A percentile compares a stretch with the other conserved stretches of the same genome.
phyloP scores from a whole-genome alignment of 2,113 vertebrate genomes.

The Morone chrysops region DNA sequence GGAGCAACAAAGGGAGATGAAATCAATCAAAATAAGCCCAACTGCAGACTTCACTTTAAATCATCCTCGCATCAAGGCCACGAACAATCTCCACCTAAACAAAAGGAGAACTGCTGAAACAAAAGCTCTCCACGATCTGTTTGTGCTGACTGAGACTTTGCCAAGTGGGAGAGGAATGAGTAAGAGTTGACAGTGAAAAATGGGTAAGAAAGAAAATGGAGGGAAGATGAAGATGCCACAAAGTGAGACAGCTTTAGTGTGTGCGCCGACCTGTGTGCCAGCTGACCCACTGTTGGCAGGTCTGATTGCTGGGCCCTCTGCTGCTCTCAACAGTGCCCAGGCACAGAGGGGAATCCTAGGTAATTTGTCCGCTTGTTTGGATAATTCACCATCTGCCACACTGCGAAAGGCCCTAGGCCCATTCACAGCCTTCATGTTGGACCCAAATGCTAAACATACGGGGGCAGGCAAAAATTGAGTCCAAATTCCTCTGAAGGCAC shows the following conservation, averaged over 20 bases:
- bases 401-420: slow-evolving; percentile 54
- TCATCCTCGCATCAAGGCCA: slow-evolving; percentile 27
- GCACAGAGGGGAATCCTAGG: slow-evolving; percentile 73
- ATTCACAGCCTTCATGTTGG: slow-evolving; percentile 53
- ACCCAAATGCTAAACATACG: slow-evolving; percentile 70
- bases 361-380: slow-evolving; percentile 83
- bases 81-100: slow-evolving; percentile 6
- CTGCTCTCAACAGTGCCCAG: slow-evolving; percentile 63
- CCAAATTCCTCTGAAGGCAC: slow-evolving; percentile 51
- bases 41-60: slow-evolving; percentile 39
- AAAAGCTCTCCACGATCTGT: slow-evolving; percentile 16
- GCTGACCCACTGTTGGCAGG: slow-evolving; percentile 73
- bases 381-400: slow-evolving; percentile 83
- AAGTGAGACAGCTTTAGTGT: slow-evolving; percentile 47
- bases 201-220: not conserved
- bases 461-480: slow-evolving; percentile 39
- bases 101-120: slow-evolving; percentile 28
- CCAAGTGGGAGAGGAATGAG: slow-evolving; percentile 50
- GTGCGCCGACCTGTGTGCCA: slow-evolving; percentile 52
- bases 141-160: slow-evolving; percentile 33
- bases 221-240: slow-evolving; percentile 51
- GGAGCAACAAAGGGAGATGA: slow-evolving; percentile 33
- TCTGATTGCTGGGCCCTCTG: slow-evolving; percentile 57
- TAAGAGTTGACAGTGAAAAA: slow-evolving; percentile 45
- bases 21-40: slow-evolving; percentile 57